A percentile compares a stretch with the other conserved stretches of the same genome.
Evolutionary conservation across 2,797 vertebrate species (phyloP).

Genomic region (Discoglossus pictus): DNA sequence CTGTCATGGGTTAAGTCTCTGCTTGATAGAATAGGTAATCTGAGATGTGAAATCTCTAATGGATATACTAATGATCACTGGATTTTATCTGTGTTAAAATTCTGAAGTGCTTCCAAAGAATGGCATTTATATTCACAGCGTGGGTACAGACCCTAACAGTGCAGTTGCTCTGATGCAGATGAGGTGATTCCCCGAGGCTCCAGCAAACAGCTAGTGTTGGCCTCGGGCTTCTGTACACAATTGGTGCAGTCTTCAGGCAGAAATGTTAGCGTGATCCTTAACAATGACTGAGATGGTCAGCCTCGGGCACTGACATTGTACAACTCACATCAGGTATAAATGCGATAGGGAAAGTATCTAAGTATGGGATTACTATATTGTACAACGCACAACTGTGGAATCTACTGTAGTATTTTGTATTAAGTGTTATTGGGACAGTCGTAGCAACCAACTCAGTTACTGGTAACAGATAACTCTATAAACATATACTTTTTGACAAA

Average conservation of each 20-base stretch:
- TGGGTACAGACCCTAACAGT: conserved; percentile 12
- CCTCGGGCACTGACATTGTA: conserved; percentile 40
- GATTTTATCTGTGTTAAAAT: conserved; percentile 34
- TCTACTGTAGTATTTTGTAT: not conserved
- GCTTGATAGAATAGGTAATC: conserved; percentile 25
- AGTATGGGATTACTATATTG: conserved; percentile 32
- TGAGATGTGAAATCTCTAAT: conserved; percentile 19
- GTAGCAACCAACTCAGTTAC: not conserved
- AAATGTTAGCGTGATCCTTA: conserved; percentile 43
- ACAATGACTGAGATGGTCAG: conserved; percentile 38
- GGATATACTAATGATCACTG: conserved; percentile 26
- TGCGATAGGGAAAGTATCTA: conserved; percentile 13
- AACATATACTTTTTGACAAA: not conserved
- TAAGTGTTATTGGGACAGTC: not conserved
- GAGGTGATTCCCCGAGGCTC: conserved; percentile 30
- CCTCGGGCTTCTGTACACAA: conserved; percentile 39
- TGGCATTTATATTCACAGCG: conserved; percentile 34
- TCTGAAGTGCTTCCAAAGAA: conserved; percentile 9
- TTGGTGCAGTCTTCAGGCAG: conserved; percentile 44
- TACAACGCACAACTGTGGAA: conserved; percentile 2
- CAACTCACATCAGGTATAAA: conserved; percentile 26
- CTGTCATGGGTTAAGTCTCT: conserved; percentile 7
- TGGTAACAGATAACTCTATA: conserved; percentile 20
- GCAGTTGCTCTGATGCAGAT: conserved; percentile 38
- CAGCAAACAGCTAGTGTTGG: conserved; percentile 45